phyloP scores from a whole-genome alignment of 2,888 invertebrate genomes.

The Liodrosophila aerea region DNA sequence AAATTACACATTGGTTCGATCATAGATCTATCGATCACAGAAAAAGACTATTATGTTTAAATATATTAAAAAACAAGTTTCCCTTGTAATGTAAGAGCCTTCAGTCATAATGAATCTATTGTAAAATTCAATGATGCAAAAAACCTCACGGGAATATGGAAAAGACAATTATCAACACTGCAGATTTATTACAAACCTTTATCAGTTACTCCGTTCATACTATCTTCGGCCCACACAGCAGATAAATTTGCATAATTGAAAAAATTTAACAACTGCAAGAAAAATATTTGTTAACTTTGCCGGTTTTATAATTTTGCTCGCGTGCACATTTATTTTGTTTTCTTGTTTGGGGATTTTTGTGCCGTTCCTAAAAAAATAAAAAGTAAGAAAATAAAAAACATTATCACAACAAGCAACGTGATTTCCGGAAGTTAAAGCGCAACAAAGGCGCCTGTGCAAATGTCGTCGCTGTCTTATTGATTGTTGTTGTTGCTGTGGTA shows the following conservation, averaged over 20 bases:
- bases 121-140: too few relatives aligned
- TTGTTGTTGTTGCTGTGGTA: constrained; percentile 35
- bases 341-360: constrained; percentile 13
- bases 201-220: background rate
- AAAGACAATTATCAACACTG: too few relatives aligned
- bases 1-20: too few relatives aligned
- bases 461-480: constrained; percentile 71
- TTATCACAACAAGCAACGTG: constrained; percentile 67
- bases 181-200: too few relatives aligned
- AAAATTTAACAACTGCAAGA: constrained; percentile 57
- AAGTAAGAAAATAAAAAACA: constrained; percentile 43
- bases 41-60: too few relatives aligned
- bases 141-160: too few relatives aligned
- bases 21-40: too few relatives aligned
- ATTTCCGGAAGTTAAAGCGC: constrained; percentile 75
- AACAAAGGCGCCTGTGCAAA: constrained; percentile 67
- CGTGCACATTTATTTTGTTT: constrained; percentile 59
- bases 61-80: too few relatives aligned
- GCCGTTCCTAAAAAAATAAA: constrained; percentile 40
- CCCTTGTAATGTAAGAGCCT: too few relatives aligned
- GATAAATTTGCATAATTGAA: constrained; percentile 54
- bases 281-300: constrained; percentile 49
- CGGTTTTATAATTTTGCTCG: constrained; percentile 68
- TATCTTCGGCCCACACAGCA: background rate
- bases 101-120: too few relatives aligned